Evolutionary conservation across 30 jellyfish, hydroid and myxozoan species (phyloP), one percentile per base, ranked within the genome.

Genomic region (Hydractinia echinata): DNA sequence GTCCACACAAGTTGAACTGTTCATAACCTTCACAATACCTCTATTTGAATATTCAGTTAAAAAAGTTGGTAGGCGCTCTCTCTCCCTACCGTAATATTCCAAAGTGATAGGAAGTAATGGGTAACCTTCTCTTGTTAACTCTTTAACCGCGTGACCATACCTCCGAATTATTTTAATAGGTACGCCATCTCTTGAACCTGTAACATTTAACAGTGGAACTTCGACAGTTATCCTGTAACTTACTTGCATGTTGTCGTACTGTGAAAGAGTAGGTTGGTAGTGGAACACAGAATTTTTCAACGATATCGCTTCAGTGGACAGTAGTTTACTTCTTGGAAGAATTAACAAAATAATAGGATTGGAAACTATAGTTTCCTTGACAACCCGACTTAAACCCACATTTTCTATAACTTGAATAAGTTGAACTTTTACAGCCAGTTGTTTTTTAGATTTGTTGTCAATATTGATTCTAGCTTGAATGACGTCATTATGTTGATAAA

Each of bases 41-140:
- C 11, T 14, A 30, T 52, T 30, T 20, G 44, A 10, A 71, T 71
- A 71, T 7, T 30, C 61, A 7, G 30, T 30, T 20, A 71, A 50
- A 5, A n/a, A 71, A 20, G 39, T 15, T 30, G 81, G 81, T n/a
- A 71, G 18, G n/a, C 51, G 44, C 60, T n/a, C 53, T 20, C 53
- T 50, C 39, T 71, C 81, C 39, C 61, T 4, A 0, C 60, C 55
- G 5, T 20, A 71, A 71, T n/a, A 7, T 71, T 71, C 81, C 81
- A 71, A 52, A 15, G 67, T 71, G 55, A 71, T 20, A 20, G 81
- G 81, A 20, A 71, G 51, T 60, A 71, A 50, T 5, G 81, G 81
- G n/a, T n/a, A 71, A 20, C 81, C 81, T 71, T 71, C 81, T 20
- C 53, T 20, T 50, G 81, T 20, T 60, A 71, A 52, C 53, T 71